These are phyloP conservation scores for Dermolepida albohirtum DNA, from an alignment of 2,888 invertebrate species.

Conservation along the genomic window DNA sequence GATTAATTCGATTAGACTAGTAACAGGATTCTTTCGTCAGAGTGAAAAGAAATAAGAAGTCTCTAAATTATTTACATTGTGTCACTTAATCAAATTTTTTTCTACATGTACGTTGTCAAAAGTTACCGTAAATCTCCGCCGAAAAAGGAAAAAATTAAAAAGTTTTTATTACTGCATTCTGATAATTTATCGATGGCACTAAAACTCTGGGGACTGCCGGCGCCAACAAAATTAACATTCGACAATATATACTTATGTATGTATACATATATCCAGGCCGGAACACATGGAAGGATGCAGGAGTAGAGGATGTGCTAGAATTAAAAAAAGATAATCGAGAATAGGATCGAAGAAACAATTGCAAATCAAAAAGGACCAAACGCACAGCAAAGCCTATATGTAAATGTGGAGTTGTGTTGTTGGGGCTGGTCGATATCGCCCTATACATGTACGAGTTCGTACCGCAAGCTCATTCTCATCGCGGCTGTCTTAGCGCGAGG, in stretches of 20 bases:
- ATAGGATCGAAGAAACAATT: slow-evolving; percentile 20
- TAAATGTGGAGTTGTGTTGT: slow-evolving; percentile 36
- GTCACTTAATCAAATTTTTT: too few species aligned
- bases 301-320: too few species aligned
- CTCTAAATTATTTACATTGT: too few species aligned
- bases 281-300: slow-evolving; percentile 6
- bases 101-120: background rate
- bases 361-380: slow-evolving; percentile 8
- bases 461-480: slow-evolving; percentile 41
- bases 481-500: slow-evolving; percentile 49
- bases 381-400: slow-evolving; percentile 8
- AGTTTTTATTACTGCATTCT: slow-evolving; percentile 31
- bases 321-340: slow-evolving; percentile 17
- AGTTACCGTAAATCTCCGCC: slow-evolving; percentile 21
- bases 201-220: slow-evolving; percentile 29
- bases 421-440: slow-evolving; percentile 36
- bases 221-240: slow-evolving; percentile 34
- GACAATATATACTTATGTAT: slow-evolving; percentile 20
- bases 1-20: too few species aligned
- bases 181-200: slow-evolving; percentile 33
- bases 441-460: slow-evolving; percentile 27
- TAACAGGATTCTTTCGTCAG: background rate
- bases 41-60: slow-evolving; percentile 2
- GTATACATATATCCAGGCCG: background rate
- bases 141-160: slow-evolving; percentile 33